Percentiles rank a stretch among this genome's conserved stretches.
These are phyloP conservation scores for Nasonovia ribisnigri DNA, from an alignment of 2,888 invertebrate genomes.

Conservation along the genomic window DNA sequence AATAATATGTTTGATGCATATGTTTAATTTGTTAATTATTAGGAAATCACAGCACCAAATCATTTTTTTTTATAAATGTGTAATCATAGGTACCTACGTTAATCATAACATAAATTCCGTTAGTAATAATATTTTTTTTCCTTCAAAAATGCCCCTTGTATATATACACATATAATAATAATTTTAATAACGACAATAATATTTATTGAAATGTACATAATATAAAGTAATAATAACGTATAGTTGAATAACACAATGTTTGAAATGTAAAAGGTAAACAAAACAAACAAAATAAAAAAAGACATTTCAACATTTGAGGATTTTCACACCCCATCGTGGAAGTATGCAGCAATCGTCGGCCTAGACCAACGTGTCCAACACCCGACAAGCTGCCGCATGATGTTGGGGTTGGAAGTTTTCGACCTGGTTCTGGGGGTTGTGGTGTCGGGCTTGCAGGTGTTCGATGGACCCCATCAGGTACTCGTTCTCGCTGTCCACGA, in stretches of 20 bases:
- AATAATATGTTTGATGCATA: not conserved
- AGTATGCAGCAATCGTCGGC: not conserved
- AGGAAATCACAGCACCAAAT: not conserved
- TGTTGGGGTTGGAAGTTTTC: constrained; percentile 8
- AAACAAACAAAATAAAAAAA: not conserved
- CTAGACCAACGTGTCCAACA: constrained; percentile 54
- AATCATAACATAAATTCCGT: not conserved
- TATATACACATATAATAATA: not conserved
- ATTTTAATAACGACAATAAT: constrained; percentile 7
- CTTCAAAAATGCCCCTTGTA: not conserved
- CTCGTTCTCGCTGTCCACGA: constrained; percentile 58
- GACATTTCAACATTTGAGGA: not conserved
- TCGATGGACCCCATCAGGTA: constrained; percentile 45
- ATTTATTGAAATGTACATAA: not conserved
- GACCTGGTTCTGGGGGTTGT: not conserved
- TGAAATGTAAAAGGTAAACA: not conserved
- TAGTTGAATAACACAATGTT: not conserved
- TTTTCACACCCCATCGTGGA: not conserved
- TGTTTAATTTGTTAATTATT: not conserved
- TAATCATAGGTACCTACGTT: not conserved
- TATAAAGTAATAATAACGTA: constrained; percentile 23
- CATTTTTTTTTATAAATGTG: not conserved
- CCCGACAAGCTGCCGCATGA: not conserved
- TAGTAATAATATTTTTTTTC: not conserved
- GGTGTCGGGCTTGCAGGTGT: not conserved